These are phyloP conservation scores for Ferrisia virgata DNA, from an alignment of 2,888 invertebrate species.

Conservation along the genomic window DNA sequence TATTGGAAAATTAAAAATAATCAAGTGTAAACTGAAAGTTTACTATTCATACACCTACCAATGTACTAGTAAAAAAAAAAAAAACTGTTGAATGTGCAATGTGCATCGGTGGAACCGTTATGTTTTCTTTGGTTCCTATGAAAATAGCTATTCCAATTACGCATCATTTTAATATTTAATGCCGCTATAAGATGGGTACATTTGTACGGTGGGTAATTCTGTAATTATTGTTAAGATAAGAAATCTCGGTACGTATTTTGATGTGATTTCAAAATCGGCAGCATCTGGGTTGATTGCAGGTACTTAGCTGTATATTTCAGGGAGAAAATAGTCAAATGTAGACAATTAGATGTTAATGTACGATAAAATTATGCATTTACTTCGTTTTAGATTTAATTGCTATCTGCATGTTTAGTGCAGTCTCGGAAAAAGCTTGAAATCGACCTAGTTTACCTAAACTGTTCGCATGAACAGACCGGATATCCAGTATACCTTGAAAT, in stretches of 20 bases:
- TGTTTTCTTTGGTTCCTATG: background rate
- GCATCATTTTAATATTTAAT: too few relatives aligned
- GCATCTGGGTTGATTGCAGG: background rate
- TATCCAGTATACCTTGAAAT: constrained; percentile 27
- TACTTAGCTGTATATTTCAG: background rate
- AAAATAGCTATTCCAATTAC: background rate
- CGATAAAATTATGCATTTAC: too few relatives aligned
- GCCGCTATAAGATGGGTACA: too few relatives aligned
- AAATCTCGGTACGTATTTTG: background rate
- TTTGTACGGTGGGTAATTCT: too few relatives aligned
- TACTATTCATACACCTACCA: background rate
- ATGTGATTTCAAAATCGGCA: background rate
- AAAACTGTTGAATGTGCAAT: too few relatives aligned
- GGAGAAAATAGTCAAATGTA: too few relatives aligned
- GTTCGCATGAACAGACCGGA: background rate
- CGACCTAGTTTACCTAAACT: constrained; percentile 3
- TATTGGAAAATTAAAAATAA: background rate
- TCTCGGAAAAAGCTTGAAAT: background rate
- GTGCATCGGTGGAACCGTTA: too few relatives aligned
- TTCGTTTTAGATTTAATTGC: background rate
- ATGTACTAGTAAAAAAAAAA: too few relatives aligned
- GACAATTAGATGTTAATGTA: too few relatives aligned
- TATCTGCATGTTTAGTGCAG: background rate
- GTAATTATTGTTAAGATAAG: background rate
- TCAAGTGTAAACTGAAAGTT: background rate